A percentile compares a stretch with the other conserved stretches of the same genome.
Conservation (phyloP, 2,113 vertebrate species). For the Megalops atlanticus region DNA sequence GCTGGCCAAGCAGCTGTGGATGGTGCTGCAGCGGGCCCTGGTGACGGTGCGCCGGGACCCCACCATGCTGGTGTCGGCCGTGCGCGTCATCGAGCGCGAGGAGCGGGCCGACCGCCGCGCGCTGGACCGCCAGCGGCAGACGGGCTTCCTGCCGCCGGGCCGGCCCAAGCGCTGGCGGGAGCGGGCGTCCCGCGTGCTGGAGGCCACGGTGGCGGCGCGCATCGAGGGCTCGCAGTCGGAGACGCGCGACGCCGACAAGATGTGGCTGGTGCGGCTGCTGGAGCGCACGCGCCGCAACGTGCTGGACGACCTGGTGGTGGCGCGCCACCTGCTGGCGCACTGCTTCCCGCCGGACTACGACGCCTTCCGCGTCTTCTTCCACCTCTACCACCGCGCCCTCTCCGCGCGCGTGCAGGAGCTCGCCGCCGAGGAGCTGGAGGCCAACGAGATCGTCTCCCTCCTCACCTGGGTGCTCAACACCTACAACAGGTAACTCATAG, state of each 20-base stretch:
- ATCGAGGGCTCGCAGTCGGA: conserved; percentile 92
- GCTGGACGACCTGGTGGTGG: conserved; percentile 85
- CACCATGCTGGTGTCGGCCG: conserved; percentile 89
- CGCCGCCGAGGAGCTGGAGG: conserved; percentile 87
- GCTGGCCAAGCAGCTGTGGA: conserved; percentile 93
- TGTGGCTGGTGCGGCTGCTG: conserved; percentile 96
- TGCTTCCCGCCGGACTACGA: conserved; percentile 92
- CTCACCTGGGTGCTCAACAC: conserved; percentile 96
- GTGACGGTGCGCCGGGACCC: conserved; percentile 91
- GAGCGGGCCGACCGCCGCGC: conserved; percentile 91
- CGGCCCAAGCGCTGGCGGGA: conserved; percentile 93
- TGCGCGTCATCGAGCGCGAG: conserved; percentile 96
- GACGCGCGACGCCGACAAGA: conserved; percentile 90
- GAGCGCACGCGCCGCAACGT: conserved; percentile 93
- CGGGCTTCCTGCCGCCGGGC: conserved; percentile 89
- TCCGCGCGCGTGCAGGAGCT: conserved; percentile 86
- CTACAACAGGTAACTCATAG: conserved; percentile 91
- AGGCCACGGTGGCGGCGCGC: conserved; percentile 83
- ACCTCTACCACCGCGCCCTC: conserved; percentile 87
- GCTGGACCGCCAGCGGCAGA: conserved; percentile 91
- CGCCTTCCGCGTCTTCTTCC: conserved; percentile 83
- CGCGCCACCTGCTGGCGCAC: conserved; percentile 90
- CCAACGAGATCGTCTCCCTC: conserved; percentile 93
- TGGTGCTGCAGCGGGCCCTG: conserved; percentile 90
- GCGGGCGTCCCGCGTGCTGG: conserved; percentile 87